Conservation (phyloP, 2,888 invertebrate species). For the Folsomia manolachei region DNA sequence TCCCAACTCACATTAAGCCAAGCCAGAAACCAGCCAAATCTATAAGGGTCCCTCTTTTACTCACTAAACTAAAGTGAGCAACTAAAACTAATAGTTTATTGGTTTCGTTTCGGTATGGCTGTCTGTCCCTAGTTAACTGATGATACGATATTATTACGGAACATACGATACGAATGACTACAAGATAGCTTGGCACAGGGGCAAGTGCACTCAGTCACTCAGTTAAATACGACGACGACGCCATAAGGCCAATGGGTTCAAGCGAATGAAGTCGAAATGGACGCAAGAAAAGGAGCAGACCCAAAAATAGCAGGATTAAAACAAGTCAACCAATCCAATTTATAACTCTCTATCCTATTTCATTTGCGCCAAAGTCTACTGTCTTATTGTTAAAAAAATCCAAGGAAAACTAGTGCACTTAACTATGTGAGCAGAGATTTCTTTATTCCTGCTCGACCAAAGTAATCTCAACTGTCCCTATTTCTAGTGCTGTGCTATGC, state of each 20-base stretch:
- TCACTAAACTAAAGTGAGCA: neutral
- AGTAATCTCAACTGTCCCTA: neutral
- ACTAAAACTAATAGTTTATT: conserved; percentile 7
- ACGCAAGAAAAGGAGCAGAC: neutral
- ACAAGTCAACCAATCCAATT: neutral
- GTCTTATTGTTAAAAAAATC: neutral
- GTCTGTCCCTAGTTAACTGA: neutral
- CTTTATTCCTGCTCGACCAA: neutral
- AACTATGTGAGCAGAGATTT: neutral
- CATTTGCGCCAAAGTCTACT: neutral
- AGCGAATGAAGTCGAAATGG: neutral
- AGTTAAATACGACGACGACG: too few species aligned
- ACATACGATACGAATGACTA: neutral
- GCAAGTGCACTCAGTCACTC: neutral
- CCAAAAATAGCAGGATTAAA: neutral
- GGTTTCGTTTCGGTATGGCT: neutral
- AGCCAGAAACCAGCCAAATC: too few species aligned
- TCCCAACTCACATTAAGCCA: conserved; percentile 14
- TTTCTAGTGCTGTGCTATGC: too few species aligned
- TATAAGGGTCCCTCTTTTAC: neutral
- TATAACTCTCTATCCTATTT: neutral
- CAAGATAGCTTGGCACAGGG: neutral
- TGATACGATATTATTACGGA: too few species aligned
- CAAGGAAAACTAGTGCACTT: neutral
- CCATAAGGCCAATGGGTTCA: conserved; percentile 14